Base-by-base conservation (phyloP, 2,888 invertebrate genomes). In the Neria commutata region DNA sequence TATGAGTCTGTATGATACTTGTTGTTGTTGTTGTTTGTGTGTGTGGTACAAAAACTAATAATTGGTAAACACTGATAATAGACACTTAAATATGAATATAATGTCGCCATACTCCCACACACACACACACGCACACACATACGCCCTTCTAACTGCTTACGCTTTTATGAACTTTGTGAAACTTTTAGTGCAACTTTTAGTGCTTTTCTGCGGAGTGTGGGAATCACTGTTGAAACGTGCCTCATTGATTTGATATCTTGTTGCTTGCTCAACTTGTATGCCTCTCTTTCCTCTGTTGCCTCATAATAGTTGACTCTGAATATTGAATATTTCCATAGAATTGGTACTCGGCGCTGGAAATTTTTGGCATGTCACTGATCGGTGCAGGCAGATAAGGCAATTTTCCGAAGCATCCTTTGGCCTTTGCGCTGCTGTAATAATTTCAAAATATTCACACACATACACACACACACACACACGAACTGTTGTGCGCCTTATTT, bases 361-460 rank as follows among this genome's bases (percentile, higher is more conserved):
- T 65, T 71, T 68, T 71, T 71, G 72, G 65, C 73, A 64, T 70
- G 71, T 73, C 71, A 73, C 17, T 56, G 71, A 71, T 71, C 71
- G 70, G 66, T 62, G 60, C 61, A 62, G 48, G 49, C 55, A 64
- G 71, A 71, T 71, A 71, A 73, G 69, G 47, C 56, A 4, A 42
- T 45, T 26, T 33, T 37, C 21, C 52, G 26, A 25, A 57, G 33
- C 6, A 21, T 19, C 14, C n/a, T n/a, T n/a, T n/a, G n/a, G n/a
- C n/a, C n/a, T n/a, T n/a, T n/a, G n/a, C n/a, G 23, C 40, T 25
- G 52, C 52, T 25, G 33, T 52, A 25, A 52, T 52, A 37, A 37
- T 40, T 52, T 37, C 37, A 52, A 24, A 47, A 34, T 4, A 34
- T 2, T n/a, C 34, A 34, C 4, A 34, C 8, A 34, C 34, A 34